phyloP scores from a whole-genome alignment of 2,888 invertebrate species.

The Phasia obesa region DNA sequence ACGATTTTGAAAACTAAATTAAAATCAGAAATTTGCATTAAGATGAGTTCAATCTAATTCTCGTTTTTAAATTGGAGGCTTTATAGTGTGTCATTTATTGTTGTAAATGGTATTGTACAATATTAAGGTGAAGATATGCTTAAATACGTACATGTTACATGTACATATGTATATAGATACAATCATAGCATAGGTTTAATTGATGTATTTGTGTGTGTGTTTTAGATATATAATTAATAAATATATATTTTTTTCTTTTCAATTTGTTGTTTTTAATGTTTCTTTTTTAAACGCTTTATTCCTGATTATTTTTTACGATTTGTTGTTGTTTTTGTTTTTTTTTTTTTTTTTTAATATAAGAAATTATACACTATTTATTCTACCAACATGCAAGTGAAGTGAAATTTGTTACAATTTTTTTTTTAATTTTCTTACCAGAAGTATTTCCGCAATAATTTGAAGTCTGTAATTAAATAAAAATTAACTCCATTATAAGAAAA shows the following conservation, averaged over 20 bases:
- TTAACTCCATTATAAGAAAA: neutral
- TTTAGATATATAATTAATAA: neutral
- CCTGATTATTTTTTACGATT: neutral
- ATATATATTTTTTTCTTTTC: neutral
- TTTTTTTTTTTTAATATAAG: conserved; percentile 12
- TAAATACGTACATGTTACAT: neutral
- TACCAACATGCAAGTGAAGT: conserved; percentile 56
- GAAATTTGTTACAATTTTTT: neutral
- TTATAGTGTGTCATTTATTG: conserved; percentile 14
- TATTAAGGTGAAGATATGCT: neutral
- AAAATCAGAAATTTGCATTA: conserved; percentile 29
- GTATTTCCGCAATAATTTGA: neutral
- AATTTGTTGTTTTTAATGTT: neutral
- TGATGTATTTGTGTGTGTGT: too few species aligned
- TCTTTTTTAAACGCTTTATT: neutral
- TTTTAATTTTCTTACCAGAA: conserved; percentile 41
- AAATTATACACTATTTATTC: conserved; percentile 26
- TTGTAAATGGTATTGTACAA: neutral
- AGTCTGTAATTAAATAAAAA: conserved; percentile 19
- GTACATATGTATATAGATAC: neutral
- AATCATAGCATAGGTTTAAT: too few species aligned
- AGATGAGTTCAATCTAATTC: too few species aligned
- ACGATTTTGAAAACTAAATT: conserved; percentile 13
- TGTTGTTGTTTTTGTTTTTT: conserved; percentile 6
- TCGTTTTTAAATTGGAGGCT: too few species aligned